These are phyloP conservation scores for Ditylenchus dipsaci DNA, from an alignment of 1,140 invertebrate species.

Conservation along the genomic window DNA sequence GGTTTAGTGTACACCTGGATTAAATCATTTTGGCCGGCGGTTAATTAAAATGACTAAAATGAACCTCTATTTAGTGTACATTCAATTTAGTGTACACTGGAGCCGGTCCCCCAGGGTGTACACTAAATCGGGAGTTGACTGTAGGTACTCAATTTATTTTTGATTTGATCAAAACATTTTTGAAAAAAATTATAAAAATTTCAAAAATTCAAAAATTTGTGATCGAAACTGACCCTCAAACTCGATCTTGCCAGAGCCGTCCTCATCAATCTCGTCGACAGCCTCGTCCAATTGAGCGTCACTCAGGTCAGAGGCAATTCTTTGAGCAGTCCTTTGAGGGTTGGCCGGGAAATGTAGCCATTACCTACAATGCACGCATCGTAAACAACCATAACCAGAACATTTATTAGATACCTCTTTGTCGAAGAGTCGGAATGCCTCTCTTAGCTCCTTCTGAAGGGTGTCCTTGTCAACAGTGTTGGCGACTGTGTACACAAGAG, in stretches of 20 bases:
- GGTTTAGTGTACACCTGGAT: no score
- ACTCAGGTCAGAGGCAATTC: constrained; percentile 57
- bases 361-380: constrained; percentile 43
- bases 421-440: constrained; percentile 58
- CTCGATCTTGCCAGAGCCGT: constrained; percentile 57
- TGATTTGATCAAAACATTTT: no score
- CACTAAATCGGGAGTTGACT: no score
- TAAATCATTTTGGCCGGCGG: no score
- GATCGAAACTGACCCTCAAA: constrained; percentile 46
- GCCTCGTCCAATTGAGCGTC: constrained; percentile 53
- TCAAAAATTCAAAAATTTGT: no score
- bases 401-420: constrained; percentile 43
- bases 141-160: no score
- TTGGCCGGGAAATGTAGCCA: constrained; percentile 58
- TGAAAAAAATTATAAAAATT: no score
- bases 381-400: constrained; percentile 21
- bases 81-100: no score
- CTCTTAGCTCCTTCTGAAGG: constrained; percentile 55
- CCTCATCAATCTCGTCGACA: constrained; percentile 58
- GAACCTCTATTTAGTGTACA: no score
- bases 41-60: no score
- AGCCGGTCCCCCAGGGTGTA: no score
- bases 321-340: constrained; percentile 54
- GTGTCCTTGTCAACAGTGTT: constrained; percentile 59
- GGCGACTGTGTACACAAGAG: constrained; percentile 58